These are phyloP conservation scores for Neomorphus geoffroyi DNA, from an alignment of 2,797 vertebrate genomes.

Conservation along the genomic window DNA sequence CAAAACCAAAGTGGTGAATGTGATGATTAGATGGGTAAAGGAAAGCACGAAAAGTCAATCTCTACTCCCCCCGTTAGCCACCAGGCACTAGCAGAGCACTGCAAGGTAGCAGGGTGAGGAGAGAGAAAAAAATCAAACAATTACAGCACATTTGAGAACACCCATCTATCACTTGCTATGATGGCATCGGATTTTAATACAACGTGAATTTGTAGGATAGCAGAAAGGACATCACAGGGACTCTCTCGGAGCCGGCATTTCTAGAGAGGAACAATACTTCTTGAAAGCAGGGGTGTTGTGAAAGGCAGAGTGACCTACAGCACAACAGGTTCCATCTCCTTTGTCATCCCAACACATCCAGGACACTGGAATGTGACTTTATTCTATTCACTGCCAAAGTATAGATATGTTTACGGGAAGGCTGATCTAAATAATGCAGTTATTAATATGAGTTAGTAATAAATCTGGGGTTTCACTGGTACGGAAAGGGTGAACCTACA, in stretches of 20 bases:
- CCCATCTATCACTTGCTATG: not conserved
- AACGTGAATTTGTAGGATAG: not conserved
- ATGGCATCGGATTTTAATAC: not conserved
- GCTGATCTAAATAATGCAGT: not conserved
- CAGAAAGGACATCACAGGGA: not conserved
- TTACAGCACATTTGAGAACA: not conserved
- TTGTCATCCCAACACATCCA: not conserved
- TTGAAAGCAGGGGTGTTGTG: not conserved
- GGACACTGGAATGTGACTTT: not conserved
- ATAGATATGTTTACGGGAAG: not conserved
- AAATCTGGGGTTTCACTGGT: not conserved
- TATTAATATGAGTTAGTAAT: not conserved
- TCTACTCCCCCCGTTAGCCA: not conserved
- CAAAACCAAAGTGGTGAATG: not conserved
- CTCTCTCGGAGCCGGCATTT: not conserved
- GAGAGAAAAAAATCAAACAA: not conserved
- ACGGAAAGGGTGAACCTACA: not conserved
- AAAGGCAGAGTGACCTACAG: not conserved
- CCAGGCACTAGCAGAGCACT: not conserved
- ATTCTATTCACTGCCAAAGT: not conserved
- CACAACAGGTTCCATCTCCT: accelerated
- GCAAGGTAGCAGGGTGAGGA: not conserved
- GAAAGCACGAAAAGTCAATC: not conserved
- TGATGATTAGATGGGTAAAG: not conserved
- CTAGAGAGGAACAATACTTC: not conserved